Base-by-base conservation (phyloP, 2,888 invertebrate genomes). In the Tholera decimalis region DNA sequence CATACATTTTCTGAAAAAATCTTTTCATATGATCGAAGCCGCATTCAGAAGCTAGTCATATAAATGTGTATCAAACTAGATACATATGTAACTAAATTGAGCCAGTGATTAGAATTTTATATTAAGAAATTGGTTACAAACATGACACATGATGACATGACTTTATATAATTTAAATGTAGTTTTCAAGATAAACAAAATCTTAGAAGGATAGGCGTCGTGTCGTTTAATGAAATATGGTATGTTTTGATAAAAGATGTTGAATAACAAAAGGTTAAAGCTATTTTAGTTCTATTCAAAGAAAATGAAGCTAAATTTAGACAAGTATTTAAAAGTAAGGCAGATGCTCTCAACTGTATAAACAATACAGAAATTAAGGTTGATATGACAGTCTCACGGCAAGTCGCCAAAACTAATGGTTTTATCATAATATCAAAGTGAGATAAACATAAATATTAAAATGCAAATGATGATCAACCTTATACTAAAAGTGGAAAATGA, bases 351-450 rank as follows among this genome's bases (percentile, higher is more conserved):
- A 86, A 82, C 83, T 87, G 85, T 61, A 77, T 73, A 82, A 87
- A 85, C 77, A 85, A 77, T 76, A 73, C 60, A 51, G 73, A 83
- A 85, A 79, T 82, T 83, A 79, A 65, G 68, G 65, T 59, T 51
- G 64, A 49, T 64, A 44, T 59, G 71, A 82, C 77, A 79, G 73
- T 76, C 60, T 60, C 54, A 66, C 76, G 88, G 89, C 87, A 85
- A 64, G 56, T 57, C 57, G 89, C 89, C 91, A 91, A 91, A 78
- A 85, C 62, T 78, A 89, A 91, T 83, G 59, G 70, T 77, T 82
- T 83, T 64, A 67, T 74, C 63, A 77, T 80, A 43, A 66, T 60
- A 86, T 79, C 75, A 82, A 85, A 80, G 78, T 50, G 64, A 69
- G 67, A 81, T 79, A 51, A 76, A 85, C 72, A 78, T 76, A 85